Evolutionary conservation across 2,797 vertebrate species (phyloP), one percentile per base, ranked within the genome.

Genomic region (Otus scops): DNA sequence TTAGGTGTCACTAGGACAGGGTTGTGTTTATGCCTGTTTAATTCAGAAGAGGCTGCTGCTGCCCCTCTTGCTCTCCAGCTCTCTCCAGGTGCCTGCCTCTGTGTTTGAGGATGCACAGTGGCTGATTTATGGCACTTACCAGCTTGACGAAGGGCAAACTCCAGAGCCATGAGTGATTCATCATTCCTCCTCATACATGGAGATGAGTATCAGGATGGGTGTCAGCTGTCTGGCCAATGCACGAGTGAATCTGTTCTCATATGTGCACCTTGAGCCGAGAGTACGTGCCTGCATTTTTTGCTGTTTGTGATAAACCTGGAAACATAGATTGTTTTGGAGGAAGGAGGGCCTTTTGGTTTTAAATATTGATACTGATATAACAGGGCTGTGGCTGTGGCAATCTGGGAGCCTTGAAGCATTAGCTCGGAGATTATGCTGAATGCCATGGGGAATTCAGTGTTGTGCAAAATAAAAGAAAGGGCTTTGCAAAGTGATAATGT

Each of bases 121-220:
- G 67, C 70, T 76, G 83, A 61, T 82, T 69, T 93, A 64, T 81
- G 68, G 50, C 17, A 17, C 59, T 76, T 89, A 60, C 24, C 23
- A 17, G 16, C 48, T 87, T 95, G 77, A 80, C 47, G 61, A 92
- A 92, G 85, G 91, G 80, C 95, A 90, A 67, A 71, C 74, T 94
- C 76, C 20, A 5, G 39, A 71, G 65, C 90, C 68, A 51, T 28
- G 36, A 45, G 68, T 41, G 13, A 91, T 79, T 69, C 30, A 67
- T 88, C 74, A 88, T 90, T 73, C 41, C 36, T 69, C 18, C 45
- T 92, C 38, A 5, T 73, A 23, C 51, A 2, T 20, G 34, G 79
- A 89, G 78, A 64, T 85, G 41, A 87, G 70, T 47, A 71, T 89
- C 74, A 68, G 84, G 85, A 36, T 80, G 60, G 70, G 34, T 93